These are phyloP conservation scores for Chorisops tibialis DNA, from an alignment of 2,888 invertebrate species.

Conservation along the genomic window DNA sequence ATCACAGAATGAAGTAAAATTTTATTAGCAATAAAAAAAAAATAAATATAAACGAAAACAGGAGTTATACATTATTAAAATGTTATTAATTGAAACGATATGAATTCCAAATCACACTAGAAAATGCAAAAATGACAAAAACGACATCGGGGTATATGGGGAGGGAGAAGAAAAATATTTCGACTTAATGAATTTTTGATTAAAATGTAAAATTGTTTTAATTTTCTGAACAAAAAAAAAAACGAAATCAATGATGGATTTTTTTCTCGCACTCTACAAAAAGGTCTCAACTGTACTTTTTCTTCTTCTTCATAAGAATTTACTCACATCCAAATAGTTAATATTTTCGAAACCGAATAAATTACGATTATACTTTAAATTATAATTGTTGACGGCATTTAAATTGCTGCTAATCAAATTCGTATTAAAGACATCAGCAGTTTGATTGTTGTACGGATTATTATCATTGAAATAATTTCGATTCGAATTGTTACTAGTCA, in stretches of 20 bases:
- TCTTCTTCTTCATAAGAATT: not conserved
- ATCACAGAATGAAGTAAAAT: not conserved
- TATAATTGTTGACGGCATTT: constrained; percentile 11
- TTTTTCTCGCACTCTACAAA: not conserved
- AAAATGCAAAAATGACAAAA: not conserved
- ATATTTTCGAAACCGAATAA: constrained; percentile 26
- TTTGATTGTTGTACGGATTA: constrained; percentile 36
- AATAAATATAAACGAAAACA: not conserved
- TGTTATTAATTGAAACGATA: not conserved
- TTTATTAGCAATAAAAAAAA: not conserved
- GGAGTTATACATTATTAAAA: not conserved
- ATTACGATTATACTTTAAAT: not conserved
- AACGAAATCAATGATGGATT: not conserved
- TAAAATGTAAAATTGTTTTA: too few species aligned
- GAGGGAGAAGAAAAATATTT: too few species aligned
- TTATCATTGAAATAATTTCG: constrained; percentile 32
- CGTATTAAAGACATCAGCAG: constrained; percentile 15
- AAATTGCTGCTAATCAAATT: constrained; percentile 21
- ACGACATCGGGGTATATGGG: not conserved
- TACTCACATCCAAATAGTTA: constrained; percentile 32
- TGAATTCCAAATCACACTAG: not conserved
- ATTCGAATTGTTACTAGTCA: constrained; percentile 10
- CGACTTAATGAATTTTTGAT: too few species aligned
- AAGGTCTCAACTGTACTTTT: not conserved
- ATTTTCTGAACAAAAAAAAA: not conserved